Percentiles rank a stretch among this genome's conserved stretches.
Conservation (phyloP, 2,888 invertebrate genomes). For the Malthinus flaveolus region DNA sequence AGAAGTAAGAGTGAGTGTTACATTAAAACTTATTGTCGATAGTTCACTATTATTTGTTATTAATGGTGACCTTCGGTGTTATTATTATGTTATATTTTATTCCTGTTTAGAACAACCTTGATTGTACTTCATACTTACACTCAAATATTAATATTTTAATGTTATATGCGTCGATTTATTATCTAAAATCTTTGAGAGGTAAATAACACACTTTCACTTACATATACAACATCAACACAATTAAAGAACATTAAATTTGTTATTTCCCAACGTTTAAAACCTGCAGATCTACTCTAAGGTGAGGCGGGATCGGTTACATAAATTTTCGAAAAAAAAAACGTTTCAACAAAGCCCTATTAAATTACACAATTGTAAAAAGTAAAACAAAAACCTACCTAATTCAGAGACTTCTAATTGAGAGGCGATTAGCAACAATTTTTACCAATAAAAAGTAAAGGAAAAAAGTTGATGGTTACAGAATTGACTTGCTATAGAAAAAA, state of each 20-base stretch:
- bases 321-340: no score
- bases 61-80: not conserved
- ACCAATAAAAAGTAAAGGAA: no score
- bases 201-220: constrained; percentile 22
- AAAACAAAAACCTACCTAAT: no score
- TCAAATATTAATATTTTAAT: not conserved
- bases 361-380: no score
- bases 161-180: constrained; percentile 6
- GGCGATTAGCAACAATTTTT: no score
- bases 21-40: not conserved
- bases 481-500: no score
- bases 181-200: not conserved
- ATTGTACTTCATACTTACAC: constrained; percentile 4
- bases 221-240: constrained; percentile 10
- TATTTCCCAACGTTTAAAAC: constrained; percentile 20
- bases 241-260: constrained; percentile 16
- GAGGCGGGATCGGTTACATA: no score
- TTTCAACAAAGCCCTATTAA: no score
- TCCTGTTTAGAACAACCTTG: constrained; percentile 9
- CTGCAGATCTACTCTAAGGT: not conserved
- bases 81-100: constrained; percentile 3
- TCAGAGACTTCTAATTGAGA: no score
- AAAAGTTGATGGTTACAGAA: no score
- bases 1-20: not conserved
- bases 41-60: constrained; percentile 1